Base-by-base conservation (phyloP, 30 jellyfish, hydroid and myxozoan species). In the Mastigias papua region DNA sequence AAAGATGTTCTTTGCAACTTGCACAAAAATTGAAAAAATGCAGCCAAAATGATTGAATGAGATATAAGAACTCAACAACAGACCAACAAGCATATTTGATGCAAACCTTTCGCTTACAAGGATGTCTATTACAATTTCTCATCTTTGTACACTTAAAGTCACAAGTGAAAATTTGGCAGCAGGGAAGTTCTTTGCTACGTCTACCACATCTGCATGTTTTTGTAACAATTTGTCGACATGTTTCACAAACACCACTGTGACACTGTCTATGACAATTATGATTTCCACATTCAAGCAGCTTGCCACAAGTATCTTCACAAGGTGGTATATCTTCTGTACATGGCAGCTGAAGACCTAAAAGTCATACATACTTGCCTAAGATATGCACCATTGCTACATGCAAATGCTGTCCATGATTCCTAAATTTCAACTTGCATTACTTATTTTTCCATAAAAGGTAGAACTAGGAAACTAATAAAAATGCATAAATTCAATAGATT, bases 221-320 rank as follows among this genome's bases (percentile, higher is more conserved):
- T 8, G 86, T 54, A 22, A 67, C 63, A 78, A 93, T 96, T 25
- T 94, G 99, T 23, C 90, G 77, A 79, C 99, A 94, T 1, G 97
- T 85, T 61, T 94, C 99, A 74, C 99, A 94, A 0, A 95, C 86
- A n/a, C 99, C 99, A 66, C 46, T 72, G 72, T 94, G 99, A 61
- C 99, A 94, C 76, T 80, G 75, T 33, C 95, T 77, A 71, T 81
- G 67, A 77, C 99, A 94, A 30, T 89, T 35, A 73, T 94, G 99
- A 20, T 78, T n/a, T 0, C 95, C 95, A 66, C 99, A 94, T 63
- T 82, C 96, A 33, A 94, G 68, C 35, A 34, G 82, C 50, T 89
- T 94, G 61, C 90, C 89, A 66, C 99, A 94, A 15, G 97, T 94
- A 73, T 94, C 99, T 71, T 83, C 97, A 60, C 99, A 94, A 0